Evolutionary conservation across 2,113 vertebrate genomes (phyloP), one percentile per base, ranked within the genome.

Genomic region (Ptilorrhoa leucosticta): DNA sequence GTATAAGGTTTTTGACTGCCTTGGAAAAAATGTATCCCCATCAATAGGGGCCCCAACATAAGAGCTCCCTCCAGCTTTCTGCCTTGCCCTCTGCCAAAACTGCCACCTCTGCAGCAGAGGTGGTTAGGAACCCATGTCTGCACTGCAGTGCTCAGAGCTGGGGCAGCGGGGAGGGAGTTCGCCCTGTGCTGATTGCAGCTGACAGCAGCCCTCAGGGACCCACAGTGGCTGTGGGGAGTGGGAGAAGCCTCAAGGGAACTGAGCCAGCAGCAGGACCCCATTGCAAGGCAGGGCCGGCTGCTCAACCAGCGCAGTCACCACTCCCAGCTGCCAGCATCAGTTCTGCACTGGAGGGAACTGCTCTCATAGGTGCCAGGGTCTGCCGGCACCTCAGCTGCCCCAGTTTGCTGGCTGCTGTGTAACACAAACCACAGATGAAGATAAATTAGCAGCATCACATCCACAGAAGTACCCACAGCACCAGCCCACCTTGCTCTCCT

Each of bases 91-190:
- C 50, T 58, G 64, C 64, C 83, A 60, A n/a, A 71, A 71, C 48
- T 35, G 42, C 56, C 40, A 10, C 22, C 15, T 51, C 30, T 91
- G 51, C 63, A 48, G 7, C 40, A n/a, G 15, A n/a, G 63, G 27
- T 3, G 4, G 1, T 22, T 11, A 8, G 63, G 68, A 61, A 0
- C 21, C 40, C 17, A 0, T 6, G 24, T 35, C 65, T 1, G 7
- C 69, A 4, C 45, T 35, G 78, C 40, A 1, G 48, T 16, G 45
- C 82, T 30, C 0, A 0, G 30, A 54, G 50, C 82, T 28, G 78
- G 60, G 54, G 73, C 42, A 31, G 86, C 5, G 0, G 42, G 50
- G 31, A 63, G 21, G 35, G 35, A 64, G 53, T 28, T 48, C 2
- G 0, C 10, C 60, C 33, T 5, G 15, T 7, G 78, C 68, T 42